A percentile compares a stretch with the other conserved stretches of the same genome.
Conservation (phyloP, 2,113 vertebrate species). For the Gadus chalcogrammus region DNA sequence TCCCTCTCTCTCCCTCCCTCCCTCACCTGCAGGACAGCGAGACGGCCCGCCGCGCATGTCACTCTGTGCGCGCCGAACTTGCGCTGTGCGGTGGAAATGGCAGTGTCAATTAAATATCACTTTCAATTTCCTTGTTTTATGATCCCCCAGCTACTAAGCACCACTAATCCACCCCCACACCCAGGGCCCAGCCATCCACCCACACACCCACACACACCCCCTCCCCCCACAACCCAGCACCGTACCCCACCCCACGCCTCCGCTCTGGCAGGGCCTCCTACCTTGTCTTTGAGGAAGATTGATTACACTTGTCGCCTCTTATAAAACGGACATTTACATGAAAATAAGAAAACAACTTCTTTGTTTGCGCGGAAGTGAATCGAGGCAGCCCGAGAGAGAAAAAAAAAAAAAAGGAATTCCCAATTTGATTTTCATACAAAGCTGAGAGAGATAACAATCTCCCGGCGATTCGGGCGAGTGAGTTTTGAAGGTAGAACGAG, state of each 20-base stretch:
- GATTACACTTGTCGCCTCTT: conserved; percentile 79
- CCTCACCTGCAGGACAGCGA: conserved; percentile 65
- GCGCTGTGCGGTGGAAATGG: conserved; percentile 69
- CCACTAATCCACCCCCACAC: conserved; percentile 76
- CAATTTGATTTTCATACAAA: conserved; percentile 77
- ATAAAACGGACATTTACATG: conserved; percentile 85
- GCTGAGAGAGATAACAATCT: conserved; percentile 61
- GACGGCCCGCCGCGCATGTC: conserved; percentile 44
- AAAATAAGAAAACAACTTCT: conserved; percentile 82
- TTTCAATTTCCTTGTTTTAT: conserved; percentile 87
- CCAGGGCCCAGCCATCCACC: no score
- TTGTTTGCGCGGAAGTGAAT: conserved; percentile 76
- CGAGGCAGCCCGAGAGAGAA: conserved; percentile 25
- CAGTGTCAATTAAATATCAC: conserved; percentile 87
- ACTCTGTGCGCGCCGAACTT: no score
- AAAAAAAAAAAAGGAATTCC: conserved; percentile 65
- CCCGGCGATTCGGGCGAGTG: conserved; percentile 66
- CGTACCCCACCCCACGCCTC: neutral
- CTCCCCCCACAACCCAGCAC: neutral
- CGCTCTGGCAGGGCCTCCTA: conserved; percentile 70
- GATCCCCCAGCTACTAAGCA: conserved; percentile 81
- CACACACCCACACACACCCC: no score
- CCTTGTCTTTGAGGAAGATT: conserved; percentile 82
- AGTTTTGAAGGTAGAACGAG: conserved; percentile 68
- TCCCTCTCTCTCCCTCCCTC: neutral